A percentile compares a stretch with the other conserved stretches of the same genome.
phyloP scores from a whole-genome alignment of 2,888 invertebrate genomes.

The Zygogramma bicolorata region DNA sequence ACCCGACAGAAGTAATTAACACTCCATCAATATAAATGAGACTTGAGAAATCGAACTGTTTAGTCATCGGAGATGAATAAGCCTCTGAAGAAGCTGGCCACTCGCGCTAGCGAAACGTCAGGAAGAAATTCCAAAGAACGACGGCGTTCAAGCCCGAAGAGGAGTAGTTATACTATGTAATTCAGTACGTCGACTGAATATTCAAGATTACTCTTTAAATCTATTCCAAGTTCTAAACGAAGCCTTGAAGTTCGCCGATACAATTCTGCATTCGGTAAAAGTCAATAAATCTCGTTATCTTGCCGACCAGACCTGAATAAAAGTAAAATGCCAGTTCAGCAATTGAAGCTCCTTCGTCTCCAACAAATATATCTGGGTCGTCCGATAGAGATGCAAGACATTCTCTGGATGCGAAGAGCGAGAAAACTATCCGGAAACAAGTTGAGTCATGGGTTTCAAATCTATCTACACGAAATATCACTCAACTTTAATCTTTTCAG shows the following conservation, averaged over 20 bases:
- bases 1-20: no score
- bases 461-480: constrained; percentile 3
- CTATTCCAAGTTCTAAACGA: no score
- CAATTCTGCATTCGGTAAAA: not conserved
- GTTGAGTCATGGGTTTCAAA: not conserved
- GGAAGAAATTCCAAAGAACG: no score
- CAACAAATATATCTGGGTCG: not conserved
- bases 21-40: no score
- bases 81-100: no score
- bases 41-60: no score
- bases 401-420: not conserved
- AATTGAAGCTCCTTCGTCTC: not conserved
- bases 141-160: no score
- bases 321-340: constrained; percentile 1
- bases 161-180: no score
- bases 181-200: no score
- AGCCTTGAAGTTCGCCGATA: not conserved
- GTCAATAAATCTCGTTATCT: constrained; percentile 1
- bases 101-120: no score
- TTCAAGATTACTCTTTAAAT: no score
- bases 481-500: not conserved
- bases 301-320: not conserved
- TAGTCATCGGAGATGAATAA: no score
- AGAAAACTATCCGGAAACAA: not conserved
- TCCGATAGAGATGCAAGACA: not conserved